Evolutionary conservation across 2,888 invertebrate species (phyloP).

Genomic region (Cheiracanthium punctorium): DNA sequence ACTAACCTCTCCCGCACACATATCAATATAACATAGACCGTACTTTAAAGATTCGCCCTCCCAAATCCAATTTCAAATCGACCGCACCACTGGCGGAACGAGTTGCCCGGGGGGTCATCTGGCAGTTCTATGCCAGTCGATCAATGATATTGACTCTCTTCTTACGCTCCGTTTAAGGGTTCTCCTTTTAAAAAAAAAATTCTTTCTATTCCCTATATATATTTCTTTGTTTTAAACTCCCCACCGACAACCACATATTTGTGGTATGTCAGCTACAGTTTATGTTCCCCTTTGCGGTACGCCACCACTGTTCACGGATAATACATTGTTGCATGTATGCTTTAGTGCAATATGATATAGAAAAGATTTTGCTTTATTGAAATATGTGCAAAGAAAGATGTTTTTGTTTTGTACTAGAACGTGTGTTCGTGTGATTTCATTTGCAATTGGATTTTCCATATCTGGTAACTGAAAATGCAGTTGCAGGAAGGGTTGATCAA

Average conservation of each 20-base stretch:
- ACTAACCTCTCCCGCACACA: background rate
- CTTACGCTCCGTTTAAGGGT: constrained; percentile 8
- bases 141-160: constrained; percentile 13
- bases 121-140: background rate
- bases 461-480: too few relatives aligned
- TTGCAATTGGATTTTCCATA: too few relatives aligned
- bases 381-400: too few relatives aligned
- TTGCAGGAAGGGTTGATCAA: too few relatives aligned
- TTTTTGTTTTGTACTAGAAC: too few relatives aligned
- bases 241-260: background rate
- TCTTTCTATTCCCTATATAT: background rate
- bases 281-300: too few relatives aligned
- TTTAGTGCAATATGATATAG: too few relatives aligned
- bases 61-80: constrained; percentile 13
- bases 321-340: too few relatives aligned
- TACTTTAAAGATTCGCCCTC: background rate
- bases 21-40: background rate
- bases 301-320: too few relatives aligned
- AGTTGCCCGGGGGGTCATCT: constrained; percentile 7
- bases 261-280: too few relatives aligned
- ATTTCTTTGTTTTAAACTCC: background rate
- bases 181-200: background rate
- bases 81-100: constrained; percentile 1
- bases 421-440: too few relatives aligned
- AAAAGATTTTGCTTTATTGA: too few relatives aligned